A percentile compares a stretch with the other conserved stretches of the same genome.
Evolutionary conservation across 2,888 invertebrate species (phyloP).

Genomic region (Chrysodeixis includens): DNA sequence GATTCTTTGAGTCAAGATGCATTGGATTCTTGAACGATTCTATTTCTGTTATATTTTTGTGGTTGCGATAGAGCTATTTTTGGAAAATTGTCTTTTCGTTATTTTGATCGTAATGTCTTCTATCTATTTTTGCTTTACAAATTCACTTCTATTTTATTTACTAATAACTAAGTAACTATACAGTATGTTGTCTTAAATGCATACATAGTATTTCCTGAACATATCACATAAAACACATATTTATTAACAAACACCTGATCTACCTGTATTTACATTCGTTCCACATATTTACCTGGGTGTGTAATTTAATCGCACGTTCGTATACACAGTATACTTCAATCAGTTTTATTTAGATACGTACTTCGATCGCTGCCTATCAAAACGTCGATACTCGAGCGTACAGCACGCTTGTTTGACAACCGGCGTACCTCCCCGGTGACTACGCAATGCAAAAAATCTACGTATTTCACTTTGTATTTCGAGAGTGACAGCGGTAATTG

Average conservation of each 20-base stretch:
- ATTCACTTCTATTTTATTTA: no score
- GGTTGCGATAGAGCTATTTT: background rate
- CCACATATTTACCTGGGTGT: slow-evolving; percentile 27
- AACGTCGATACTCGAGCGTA: slow-evolving; percentile 44
- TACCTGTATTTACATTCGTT: slow-evolving; percentile 28
- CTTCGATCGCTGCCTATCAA: slow-evolving; percentile 52
- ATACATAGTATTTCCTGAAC: background rate
- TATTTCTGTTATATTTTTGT: no score
- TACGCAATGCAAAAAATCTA: slow-evolving; percentile 48
- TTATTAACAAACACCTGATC: slow-evolving; percentile 7
- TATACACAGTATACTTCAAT: slow-evolving; percentile 51
- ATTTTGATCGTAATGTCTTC: no score
- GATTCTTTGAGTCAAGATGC: background rate
- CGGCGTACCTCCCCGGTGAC: slow-evolving; percentile 50
- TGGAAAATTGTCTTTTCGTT: background rate
- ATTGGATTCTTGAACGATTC: background rate
- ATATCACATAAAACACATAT: background rate
- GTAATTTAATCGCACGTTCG: slow-evolving; percentile 46
- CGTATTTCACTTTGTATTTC: slow-evolving; percentile 52
- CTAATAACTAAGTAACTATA: no score
- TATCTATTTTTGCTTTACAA: no score
- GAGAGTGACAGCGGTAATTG: slow-evolving; percentile 56
- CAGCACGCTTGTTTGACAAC: slow-evolving; percentile 51
- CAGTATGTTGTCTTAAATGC: no score
- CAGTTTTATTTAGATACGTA: slow-evolving; percentile 58